Base-by-base conservation (phyloP, 2,797 vertebrate genomes). In the Macroramphosus scolopax region DNA sequence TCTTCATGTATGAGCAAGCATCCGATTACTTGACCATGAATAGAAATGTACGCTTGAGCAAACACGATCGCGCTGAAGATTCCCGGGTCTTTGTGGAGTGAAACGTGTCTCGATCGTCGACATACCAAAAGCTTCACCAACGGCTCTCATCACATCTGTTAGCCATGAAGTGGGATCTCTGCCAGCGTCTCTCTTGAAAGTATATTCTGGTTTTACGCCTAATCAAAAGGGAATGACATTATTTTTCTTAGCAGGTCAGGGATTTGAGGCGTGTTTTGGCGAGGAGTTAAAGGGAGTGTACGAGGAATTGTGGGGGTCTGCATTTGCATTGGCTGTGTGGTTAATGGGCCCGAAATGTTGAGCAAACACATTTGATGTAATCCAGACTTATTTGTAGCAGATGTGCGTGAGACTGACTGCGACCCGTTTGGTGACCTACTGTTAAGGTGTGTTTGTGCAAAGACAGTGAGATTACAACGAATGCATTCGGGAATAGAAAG, bases 341-440 rank as follows among this genome's bases (percentile, higher is more conserved):
- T 83, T 88, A 88, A 88, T 86, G 77, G 80, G 60, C 71, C 76
- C 70, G 68, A 86, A 82, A 85, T 87, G 83, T 89, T 77, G 81
- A 87, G 75, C 68, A 78, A 80, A 81, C 74, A 57, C 66, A 63
- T 66, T 73, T 84, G 74, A 89, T 78, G 62, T 54, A 67, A 82
- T 69, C 86, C 85, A 90, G 89, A 80, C 60, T 32, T 73, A 49
- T 71, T 34, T 62, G 20, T 51, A 58, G 63, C 75, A 84, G 61
- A 72, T 76, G 66, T 63, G 28, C 34, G 35, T 16, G 50, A 17
- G 37, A 39, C 35, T 37, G 10, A 3, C 18, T 17, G 16, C 31
- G 46, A 32, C 29, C 34, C 20, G n/a, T 57, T 59, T 43, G 60
- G 22, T 62, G 51, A 73, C 61, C 51, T 29, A 37, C 31, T 40